Evolutionary conservation across 1,140 invertebrate genomes (phyloP).

Genomic region (Neocloeon triangulifer): DNA sequence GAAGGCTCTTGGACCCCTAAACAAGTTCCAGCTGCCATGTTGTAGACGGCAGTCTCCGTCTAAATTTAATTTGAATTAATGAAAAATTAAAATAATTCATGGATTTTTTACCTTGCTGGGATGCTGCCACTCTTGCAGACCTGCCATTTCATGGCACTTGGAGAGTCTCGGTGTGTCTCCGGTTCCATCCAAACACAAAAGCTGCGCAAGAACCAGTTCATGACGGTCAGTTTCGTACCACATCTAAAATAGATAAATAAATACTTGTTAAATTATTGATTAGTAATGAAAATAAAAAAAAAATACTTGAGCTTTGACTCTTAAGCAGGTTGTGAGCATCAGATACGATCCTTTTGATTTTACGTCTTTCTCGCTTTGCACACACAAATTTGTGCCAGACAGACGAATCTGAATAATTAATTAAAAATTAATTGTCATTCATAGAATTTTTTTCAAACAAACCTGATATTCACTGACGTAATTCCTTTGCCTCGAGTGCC

Average conservation of each 20-base stretch:
- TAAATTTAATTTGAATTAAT: no score
- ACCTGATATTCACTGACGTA: conserved; percentile 40
- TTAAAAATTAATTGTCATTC: background rate
- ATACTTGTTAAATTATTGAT: no score
- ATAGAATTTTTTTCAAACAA: conserved; percentile 2
- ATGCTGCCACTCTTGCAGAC: conserved; percentile 71
- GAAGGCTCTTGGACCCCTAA: conserved; percentile 30
- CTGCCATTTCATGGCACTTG: conserved; percentile 83
- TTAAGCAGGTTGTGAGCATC: conserved; percentile 40
- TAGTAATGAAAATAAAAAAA: no score
- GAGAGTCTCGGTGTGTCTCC: conserved; percentile 36
- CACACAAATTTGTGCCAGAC: conserved; percentile 41
- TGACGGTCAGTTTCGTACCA: conserved; percentile 71
- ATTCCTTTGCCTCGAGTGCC: conserved; percentile 55
- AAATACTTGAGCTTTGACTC: conserved; percentile 41
- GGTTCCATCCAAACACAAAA: conserved; percentile 62
- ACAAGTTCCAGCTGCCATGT: conserved; percentile 65
- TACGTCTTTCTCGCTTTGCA: conserved; percentile 54
- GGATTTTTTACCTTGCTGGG: conserved; percentile 26
- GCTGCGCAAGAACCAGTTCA: conserved; percentile 63
- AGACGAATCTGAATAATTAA: conserved; percentile 33
- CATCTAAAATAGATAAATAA: conserved; percentile 33
- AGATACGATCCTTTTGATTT: conserved; percentile 53
- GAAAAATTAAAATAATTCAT: conserved; percentile 5
- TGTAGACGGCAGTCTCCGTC: conserved; percentile 56